Conservation (phyloP, 2,797 vertebrate genomes). For the Esox masquinongy region DNA sequence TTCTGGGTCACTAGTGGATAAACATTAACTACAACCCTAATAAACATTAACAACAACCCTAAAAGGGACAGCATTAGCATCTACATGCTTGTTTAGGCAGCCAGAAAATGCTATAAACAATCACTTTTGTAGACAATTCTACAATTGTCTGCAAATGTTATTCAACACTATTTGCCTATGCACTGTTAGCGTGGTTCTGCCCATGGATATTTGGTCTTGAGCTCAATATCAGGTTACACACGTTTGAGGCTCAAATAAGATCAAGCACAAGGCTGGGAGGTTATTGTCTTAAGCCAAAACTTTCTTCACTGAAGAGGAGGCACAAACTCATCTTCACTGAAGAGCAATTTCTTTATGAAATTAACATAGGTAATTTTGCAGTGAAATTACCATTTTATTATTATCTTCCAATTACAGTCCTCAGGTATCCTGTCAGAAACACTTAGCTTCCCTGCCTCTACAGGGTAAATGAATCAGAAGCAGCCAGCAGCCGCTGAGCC, state of each 20-base stretch:
- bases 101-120: not conserved
- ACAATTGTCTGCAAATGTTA: not conserved
- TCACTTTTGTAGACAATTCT: not conserved
- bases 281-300: not conserved
- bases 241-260: not conserved
- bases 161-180: not conserved
- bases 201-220: not conserved
- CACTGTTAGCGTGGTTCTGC: not conserved
- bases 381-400: constrained; percentile 1
- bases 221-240: not conserved
- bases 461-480: not conserved
- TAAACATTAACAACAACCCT: not conserved
- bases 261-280: not conserved
- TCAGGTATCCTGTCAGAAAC: constrained; percentile 6
- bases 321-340: not conserved
- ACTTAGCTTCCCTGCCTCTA: constrained; percentile 4
- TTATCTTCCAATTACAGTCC: constrained; percentile 4
- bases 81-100: not conserved
- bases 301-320: not conserved
- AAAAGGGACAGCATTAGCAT: not conserved
- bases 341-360: not conserved
- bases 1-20: constrained; percentile 46
- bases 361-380: not conserved
- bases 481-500: not conserved
- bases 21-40: constrained; percentile 1